Conservation (phyloP, 2,113 vertebrate genomes). For the Lasiurus cinereus region DNA sequence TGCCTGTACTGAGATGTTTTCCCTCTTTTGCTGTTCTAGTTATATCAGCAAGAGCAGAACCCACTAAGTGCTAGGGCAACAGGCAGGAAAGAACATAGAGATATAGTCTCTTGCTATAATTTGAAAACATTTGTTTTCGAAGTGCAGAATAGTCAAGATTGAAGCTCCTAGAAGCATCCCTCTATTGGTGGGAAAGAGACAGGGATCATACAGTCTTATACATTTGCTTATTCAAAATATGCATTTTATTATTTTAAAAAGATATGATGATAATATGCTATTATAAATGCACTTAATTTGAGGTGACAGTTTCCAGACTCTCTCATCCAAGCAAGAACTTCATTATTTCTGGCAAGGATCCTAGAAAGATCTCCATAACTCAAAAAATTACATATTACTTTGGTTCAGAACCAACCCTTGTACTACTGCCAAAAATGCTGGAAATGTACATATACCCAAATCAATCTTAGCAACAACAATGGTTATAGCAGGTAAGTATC, state of each 20-base stretch:
- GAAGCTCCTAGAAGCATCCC: background rate
- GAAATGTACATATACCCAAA: background rate
- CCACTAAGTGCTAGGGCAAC: background rate
- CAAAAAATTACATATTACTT: slow-evolving; percentile 61
- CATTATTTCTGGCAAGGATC: slow-evolving; percentile 66
- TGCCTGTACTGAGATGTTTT: background rate
- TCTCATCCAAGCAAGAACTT: slow-evolving; percentile 56
- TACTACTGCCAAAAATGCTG: slow-evolving; percentile 39
- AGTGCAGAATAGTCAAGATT: background rate
- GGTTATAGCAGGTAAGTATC: background rate
- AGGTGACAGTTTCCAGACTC: slow-evolving; percentile 62
- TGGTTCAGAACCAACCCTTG: background rate
- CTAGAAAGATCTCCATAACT: slow-evolving; percentile 57
- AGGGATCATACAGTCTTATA: background rate
- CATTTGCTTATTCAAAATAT: slow-evolving; percentile 48
- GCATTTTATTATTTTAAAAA: slow-evolving; percentile 66
- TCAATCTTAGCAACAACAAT: slow-evolving; percentile 31
- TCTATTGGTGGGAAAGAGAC: background rate
- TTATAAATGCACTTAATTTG: slow-evolving; percentile 44
- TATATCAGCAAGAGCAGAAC: background rate
- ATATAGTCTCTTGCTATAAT: background rate
- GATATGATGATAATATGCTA: slow-evolving; percentile 13
- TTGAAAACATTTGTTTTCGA: background rate
- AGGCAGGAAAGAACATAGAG: background rate
- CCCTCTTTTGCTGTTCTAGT: background rate